Percentiles rank a stretch among this genome's conserved stretches.
phyloP scores from a whole-genome alignment of 2,888 invertebrate species.

The Oligia strigilis region DNA sequence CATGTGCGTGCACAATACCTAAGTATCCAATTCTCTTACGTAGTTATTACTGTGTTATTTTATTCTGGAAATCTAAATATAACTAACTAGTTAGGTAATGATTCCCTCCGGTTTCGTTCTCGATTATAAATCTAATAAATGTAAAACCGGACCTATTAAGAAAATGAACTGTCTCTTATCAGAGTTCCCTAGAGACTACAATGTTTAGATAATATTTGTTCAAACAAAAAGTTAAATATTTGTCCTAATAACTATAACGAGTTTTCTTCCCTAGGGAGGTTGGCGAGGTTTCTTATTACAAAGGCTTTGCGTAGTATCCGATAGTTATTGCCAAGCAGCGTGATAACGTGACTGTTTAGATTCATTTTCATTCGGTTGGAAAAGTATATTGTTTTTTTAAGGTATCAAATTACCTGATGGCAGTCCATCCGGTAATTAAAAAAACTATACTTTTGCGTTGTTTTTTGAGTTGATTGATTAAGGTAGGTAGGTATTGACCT shows the following conservation, averaged over 20 bases:
- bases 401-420: background rate
- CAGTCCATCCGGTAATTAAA: background rate
- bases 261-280: conserved; percentile 41
- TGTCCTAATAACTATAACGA: conserved; percentile 42
- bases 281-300: conserved; percentile 34
- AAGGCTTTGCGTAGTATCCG: conserved; percentile 20
- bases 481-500: too few species aligned
- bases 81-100: background rate
- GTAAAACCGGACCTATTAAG: conserved; percentile 2
- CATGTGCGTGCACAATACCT: background rate
- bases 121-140: conserved; percentile 9
- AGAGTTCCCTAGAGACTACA: too few species aligned
- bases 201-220: too few species aligned
- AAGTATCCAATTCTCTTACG: background rate
- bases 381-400: background rate
- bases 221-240: conserved; percentile 40
- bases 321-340: conserved; percentile 9
- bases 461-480: too few species aligned
- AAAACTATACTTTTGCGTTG: too few species aligned
- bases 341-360: conserved; percentile 1
- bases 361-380: background rate
- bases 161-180: conserved; percentile 17
- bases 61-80: background rate
- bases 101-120: background rate
- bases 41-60: background rate